Base-by-base conservation (phyloP, 2,888 invertebrate species). In the Phyllotreta cruciferae region DNA sequence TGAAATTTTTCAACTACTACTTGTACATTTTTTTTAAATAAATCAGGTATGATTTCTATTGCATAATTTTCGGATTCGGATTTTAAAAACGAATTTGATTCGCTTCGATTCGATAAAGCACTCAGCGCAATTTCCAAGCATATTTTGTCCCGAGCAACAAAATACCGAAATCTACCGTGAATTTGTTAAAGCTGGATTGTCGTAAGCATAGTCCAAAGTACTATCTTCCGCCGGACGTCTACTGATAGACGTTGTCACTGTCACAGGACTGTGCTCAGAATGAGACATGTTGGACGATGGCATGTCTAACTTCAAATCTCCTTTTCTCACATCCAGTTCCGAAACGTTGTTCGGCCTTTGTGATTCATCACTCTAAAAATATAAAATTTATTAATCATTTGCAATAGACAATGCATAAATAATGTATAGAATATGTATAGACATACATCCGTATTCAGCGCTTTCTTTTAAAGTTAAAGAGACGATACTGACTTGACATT, bases 191-290 rank as follows among this genome's bases (percentile, higher is more conserved):
- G 86, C 91, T 75, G 88, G 89, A 79, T 92, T 92, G 73, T 92
- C 92, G 75, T 92, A 91, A 0, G 90, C 90, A 73, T 90, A 91
- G 72, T 91, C 92, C 42, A 90, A 81, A 1, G 90, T 90, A 60
- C 74, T 74, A 69, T 92, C 91, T 77, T 92, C 92, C 11, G 91
- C 90, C 0, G 92, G 91, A 72, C 90, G 86, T 63, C 91, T 84
- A 69, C 89, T 90, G 0, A 90, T 82, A 0, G 89, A 87, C 4
- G 91, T 91, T 71, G 89, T 89, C 50, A 89, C 85, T 0, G 91
- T 91, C 57, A 76, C 78, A 4, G 81, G 81, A 69, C 80, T 80
- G 52, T 77, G 75, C 34, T 78, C 79, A 0, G 78, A 77, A 52
- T 74, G 73, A 7, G 73, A 49, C 35, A 71, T 70, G n/a, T 71